These are phyloP conservation scores for Pteruthius melanotis DNA, from an alignment of 2,113 vertebrate genomes.

Conservation along the genomic window DNA sequence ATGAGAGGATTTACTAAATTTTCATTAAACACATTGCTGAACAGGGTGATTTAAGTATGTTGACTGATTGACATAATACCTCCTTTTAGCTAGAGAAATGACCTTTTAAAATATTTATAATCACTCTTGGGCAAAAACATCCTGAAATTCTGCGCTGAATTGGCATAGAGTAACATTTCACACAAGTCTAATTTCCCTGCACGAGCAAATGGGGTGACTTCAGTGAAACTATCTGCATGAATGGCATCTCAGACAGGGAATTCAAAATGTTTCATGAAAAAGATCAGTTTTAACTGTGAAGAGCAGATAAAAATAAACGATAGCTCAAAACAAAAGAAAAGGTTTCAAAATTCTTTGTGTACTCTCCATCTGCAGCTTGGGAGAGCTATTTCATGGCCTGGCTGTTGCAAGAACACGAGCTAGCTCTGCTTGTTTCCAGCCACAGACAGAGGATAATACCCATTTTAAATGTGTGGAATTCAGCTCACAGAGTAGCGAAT, in stretches of 20 bases:
- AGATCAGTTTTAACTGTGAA: background rate
- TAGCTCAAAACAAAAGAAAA: background rate
- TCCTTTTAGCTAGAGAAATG: constrained; percentile 8
- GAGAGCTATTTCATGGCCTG: background rate
- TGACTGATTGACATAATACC: background rate
- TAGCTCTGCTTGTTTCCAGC: background rate
- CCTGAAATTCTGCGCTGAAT: background rate
- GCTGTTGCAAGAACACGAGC: background rate
- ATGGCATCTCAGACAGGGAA: background rate
- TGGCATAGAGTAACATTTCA: background rate
- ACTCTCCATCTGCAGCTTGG: background rate
- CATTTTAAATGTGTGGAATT: background rate
- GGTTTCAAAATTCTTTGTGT: background rate
- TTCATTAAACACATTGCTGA: background rate
- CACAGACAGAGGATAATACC: background rate
- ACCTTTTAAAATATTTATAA: constrained; percentile 42
- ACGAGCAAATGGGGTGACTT: background rate
- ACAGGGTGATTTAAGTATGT: background rate
- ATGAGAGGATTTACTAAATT: constrained; percentile 8
- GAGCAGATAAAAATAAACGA: background rate
- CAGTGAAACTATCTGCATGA: background rate
- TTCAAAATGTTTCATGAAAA: background rate
- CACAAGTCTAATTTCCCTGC: background rate
- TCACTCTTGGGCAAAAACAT: background rate
- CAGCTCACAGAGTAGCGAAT: background rate